Evolutionary conservation across 1,140 invertebrate genomes (phyloP).

Genomic region (Drosophila ambigua): DNA sequence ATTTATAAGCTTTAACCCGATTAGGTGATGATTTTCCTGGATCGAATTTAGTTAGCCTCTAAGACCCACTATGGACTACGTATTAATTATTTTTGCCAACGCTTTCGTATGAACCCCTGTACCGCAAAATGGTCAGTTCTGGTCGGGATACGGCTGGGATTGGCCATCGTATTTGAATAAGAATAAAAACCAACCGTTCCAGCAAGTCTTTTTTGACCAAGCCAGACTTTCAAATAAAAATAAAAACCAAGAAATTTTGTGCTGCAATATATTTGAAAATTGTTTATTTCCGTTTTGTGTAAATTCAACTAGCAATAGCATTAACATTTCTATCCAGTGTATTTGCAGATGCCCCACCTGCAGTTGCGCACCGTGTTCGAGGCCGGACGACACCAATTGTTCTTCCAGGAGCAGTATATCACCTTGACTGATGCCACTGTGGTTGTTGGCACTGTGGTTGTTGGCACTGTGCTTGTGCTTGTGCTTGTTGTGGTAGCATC

Average conservation of each 20-base stretch:
- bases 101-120: conserved; percentile 36
- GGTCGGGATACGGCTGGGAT: not conserved
- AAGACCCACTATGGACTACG: conserved; percentile 31
- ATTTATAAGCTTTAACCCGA: conserved; percentile 40
- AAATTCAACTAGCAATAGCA: not conserved
- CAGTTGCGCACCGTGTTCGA: conserved; percentile 14
- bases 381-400: conserved; percentile 33
- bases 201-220: conserved; percentile 57
- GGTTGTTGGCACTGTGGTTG: not conserved
- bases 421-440: not conserved
- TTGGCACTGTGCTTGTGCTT: not conserved
- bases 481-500: too few relatives aligned
- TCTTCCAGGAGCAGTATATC: conserved; percentile 37
- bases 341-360: conserved; percentile 38
- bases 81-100: conserved; percentile 50
- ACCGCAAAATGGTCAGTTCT: conserved; percentile 22
- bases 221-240: conserved; percentile 51
- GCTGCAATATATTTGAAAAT: conserved; percentile 15
- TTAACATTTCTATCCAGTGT: conserved; percentile 2
- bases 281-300: not conserved
- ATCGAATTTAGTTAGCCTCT: conserved; percentile 57
- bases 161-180: conserved; percentile 36
- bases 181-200: conserved; percentile 50
- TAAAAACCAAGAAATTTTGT: conserved; percentile 33
- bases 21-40: conserved; percentile 46